These are phyloP conservation scores for Hormaphis cornu DNA, from an alignment of 1,140 invertebrate species.

Conservation along the genomic window DNA sequence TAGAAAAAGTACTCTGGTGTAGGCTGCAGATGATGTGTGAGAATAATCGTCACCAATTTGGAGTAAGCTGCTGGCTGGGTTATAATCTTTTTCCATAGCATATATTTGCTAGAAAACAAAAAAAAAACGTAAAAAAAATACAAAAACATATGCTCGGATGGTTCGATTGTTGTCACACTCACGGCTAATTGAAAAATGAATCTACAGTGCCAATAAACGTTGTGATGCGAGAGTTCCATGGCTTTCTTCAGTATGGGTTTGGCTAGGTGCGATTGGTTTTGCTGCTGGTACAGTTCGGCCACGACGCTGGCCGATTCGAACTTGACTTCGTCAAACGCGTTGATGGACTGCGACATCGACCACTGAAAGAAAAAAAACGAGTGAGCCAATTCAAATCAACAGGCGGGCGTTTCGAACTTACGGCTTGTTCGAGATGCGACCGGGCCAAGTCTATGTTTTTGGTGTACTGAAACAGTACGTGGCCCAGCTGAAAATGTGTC, in stretches of 20 bases:
- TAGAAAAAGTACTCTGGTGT: constrained; percentile 85
- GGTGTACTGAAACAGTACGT: constrained; percentile 83
- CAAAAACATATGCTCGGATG: background rate
- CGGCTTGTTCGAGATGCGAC: constrained; percentile 90
- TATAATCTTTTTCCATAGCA: constrained; percentile 81
- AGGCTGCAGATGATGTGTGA: constrained; percentile 80
- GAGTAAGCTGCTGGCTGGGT: constrained; percentile 75
- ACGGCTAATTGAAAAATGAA: constrained; percentile 90
- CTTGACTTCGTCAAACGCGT: constrained; percentile 87
- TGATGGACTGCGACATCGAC: constrained; percentile 75
- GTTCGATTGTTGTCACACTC: constrained; percentile 44
- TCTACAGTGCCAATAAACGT: constrained; percentile 93
- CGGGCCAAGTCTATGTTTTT: constrained; percentile 89
- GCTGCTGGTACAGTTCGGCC: constrained; percentile 80
- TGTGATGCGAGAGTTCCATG: constrained; percentile 86
- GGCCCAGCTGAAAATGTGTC: constrained; percentile 91
- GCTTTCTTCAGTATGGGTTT: constrained; percentile 84
- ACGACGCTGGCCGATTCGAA: constrained; percentile 89
- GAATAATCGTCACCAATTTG: constrained; percentile 90
- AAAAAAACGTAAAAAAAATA: constrained; percentile 18
- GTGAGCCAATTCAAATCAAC: background rate
- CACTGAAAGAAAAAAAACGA: constrained; percentile 64
- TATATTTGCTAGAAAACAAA: constrained; percentile 73
- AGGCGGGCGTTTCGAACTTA: constrained; percentile 49
- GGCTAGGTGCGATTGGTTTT: constrained; percentile 69